phyloP scores from a whole-genome alignment of 2,888 invertebrate species.

The Leucoma salicis region DNA sequence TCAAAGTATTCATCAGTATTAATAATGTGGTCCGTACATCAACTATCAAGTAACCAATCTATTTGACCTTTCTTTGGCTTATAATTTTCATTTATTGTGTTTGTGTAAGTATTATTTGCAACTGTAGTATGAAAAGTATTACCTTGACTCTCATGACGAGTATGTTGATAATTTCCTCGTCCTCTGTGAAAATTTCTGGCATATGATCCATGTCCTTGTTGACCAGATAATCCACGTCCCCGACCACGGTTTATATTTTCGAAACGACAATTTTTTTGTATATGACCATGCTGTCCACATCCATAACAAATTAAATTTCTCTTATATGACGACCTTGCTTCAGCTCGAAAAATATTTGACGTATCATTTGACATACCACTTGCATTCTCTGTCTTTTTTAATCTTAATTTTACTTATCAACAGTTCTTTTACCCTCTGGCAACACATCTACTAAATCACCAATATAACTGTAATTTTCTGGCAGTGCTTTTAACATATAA shows the following conservation, averaged over 20 bases:
- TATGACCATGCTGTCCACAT: not conserved
- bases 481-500: not conserved
- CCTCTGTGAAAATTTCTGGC: not conserved
- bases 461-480: not conserved
- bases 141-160: not conserved
- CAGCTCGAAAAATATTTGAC: not conserved
- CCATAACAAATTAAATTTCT: not conserved
- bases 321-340: not conserved
- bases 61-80: not conserved
- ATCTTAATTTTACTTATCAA: not conserved
- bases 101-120: not conserved
- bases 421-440: not conserved
- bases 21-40: constrained; percentile 3
- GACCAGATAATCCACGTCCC: not conserved
- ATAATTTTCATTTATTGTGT: not conserved
- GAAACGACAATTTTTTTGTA: not conserved
- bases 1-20: not conserved
- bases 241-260: not conserved
- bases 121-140: not conserved
- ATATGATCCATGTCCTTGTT: not conserved
- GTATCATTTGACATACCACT: no score
- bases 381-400: not conserved
- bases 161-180: not conserved
- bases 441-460: not conserved
- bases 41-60: constrained; percentile 1